Conservation (phyloP, 2,888 invertebrate genomes). For the Leucophora obtusa region DNA sequence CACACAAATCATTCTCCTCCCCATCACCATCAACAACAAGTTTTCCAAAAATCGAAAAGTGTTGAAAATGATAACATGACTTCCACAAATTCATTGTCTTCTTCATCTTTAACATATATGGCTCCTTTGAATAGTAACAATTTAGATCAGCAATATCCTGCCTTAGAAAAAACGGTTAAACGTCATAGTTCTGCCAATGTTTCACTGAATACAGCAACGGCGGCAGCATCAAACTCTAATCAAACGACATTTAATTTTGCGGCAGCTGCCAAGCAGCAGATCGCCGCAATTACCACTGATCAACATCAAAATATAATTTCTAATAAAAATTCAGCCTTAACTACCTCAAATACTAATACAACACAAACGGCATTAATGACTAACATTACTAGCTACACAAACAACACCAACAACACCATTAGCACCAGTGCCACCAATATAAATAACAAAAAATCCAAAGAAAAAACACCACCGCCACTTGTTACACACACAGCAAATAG, state of each 20-base stretch:
- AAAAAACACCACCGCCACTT: constrained; percentile 53
- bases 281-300: constrained; percentile 26
- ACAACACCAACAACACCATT: constrained; percentile 48
- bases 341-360: constrained; percentile 62
- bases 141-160: constrained; percentile 78
- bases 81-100: constrained; percentile 54
- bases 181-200: constrained; percentile 74
- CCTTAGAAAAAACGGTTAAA: constrained; percentile 78
- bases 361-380: constrained; percentile 57
- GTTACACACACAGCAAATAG: constrained; percentile 22
- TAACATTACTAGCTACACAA: constrained; percentile 46
- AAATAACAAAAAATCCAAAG: constrained; percentile 59
- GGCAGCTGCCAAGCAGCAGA: constrained; percentile 66
- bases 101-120: constrained; percentile 38
- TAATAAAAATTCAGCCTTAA: constrained; percentile 58
- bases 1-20: constrained; percentile 37
- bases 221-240: constrained; percentile 31
- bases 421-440: constrained; percentile 33
- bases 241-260: constrained; percentile 65
- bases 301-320: constrained; percentile 44
- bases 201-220: constrained; percentile 39
- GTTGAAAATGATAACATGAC: constrained; percentile 74
- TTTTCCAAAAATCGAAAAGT: constrained; percentile 78
- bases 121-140: constrained; percentile 72
- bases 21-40: constrained; percentile 63